These are phyloP conservation scores for Galendromus occidentalis DNA, from an alignment of 1,140 invertebrate species.

Conservation along the genomic window DNA sequence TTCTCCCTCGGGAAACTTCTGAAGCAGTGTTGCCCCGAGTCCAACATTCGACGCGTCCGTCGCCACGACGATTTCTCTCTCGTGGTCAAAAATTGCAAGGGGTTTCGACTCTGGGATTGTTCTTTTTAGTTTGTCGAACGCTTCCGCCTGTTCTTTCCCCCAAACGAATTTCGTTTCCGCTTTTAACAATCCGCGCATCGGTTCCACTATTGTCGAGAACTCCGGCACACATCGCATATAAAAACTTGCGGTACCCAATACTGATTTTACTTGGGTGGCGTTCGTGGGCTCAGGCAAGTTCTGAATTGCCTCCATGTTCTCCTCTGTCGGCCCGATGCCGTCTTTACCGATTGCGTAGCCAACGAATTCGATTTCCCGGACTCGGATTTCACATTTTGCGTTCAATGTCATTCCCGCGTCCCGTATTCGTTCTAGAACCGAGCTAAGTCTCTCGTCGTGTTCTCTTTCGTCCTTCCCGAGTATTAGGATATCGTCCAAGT, in stretches of 20 bases:
- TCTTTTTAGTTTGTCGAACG: background rate
- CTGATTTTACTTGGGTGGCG: background rate
- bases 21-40: background rate
- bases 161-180: background rate
- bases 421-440: slow-evolving; percentile 11
- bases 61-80: background rate
- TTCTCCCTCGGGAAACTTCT: background rate
- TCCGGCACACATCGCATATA: background rate
- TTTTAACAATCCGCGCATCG: background rate
- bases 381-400: slow-evolving; percentile 13
- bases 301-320: background rate
- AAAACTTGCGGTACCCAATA: background rate
- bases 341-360: background rate
- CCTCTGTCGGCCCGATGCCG: background rate
- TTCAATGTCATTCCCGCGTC: slow-evolving; percentile 17
- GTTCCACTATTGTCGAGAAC: background rate
- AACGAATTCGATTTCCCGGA: slow-evolving; percentile 1
- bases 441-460: slow-evolving; percentile 14
- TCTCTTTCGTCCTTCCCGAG: slow-evolving; percentile 11
- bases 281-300: background rate
- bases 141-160: background rate
- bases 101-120: background rate
- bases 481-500: slow-evolving; percentile 18
- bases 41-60: background rate
- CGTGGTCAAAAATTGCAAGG: background rate